Evolutionary conservation across 2,113 vertebrate genomes (phyloP), one percentile per base, ranked within the genome.

Genomic region (Lophotis ruficrista): DNA sequence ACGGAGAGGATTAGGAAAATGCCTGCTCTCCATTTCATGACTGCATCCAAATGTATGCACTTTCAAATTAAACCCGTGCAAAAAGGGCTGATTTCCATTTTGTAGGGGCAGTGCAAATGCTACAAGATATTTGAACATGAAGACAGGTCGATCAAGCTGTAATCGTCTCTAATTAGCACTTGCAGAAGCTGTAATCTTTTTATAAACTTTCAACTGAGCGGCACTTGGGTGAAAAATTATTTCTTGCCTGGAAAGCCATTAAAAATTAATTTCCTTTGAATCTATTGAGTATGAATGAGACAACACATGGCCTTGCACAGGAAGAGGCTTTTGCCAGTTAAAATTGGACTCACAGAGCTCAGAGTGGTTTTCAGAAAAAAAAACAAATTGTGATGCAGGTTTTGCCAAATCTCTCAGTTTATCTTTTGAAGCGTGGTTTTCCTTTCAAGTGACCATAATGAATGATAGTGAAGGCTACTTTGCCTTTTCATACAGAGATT

Each of bases 251-350:
- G 50, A 90, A 90, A 75, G n/a, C 50, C 68, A 96, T 95, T 92
- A 96, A 92, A 94, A 91, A 84, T 79, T 60, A 51, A 89, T 95
- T 94, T 82, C 72, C 28, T 87, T 89, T 96, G 86, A 69, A 93
- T 58, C 70, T 82, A 35, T 18, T 68, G 83, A 51, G 48, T 53
- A 20, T 31, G 27, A 89, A 31, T 20, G 89, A 89, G 77, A 60
- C 65, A 43, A 80, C 77, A 69, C 31, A 2, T 23, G 64, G 80
- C 66, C 64, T 84, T 0, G 0, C 81, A 53, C 61, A 85, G 92
- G 69, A 94, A 92, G 86, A 83, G 57, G 10, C 19, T 92, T 70
- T 65, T 93, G 69, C 87, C 88, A 89, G 48, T 93, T 90, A 85
- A 90, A 91, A 80, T 38, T 86, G 62, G 38, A 14, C 47, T 33